Evolutionary conservation across 2,113 vertebrate species (phyloP).

Genomic region (Ameiurus melas): DNA sequence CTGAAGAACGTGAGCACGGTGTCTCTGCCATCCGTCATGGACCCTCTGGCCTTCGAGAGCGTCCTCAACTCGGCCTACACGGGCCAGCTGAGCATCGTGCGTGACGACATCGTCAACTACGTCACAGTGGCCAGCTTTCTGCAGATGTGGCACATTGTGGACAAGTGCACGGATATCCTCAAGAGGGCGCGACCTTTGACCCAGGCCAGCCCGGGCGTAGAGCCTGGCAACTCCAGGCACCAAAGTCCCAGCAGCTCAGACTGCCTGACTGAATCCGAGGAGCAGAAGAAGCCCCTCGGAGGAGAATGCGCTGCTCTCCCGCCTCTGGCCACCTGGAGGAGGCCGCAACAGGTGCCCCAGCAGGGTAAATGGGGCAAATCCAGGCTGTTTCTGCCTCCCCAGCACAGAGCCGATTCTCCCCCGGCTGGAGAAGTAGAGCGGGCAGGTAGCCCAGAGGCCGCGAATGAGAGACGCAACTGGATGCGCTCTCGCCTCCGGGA

Average conservation of each 20-base stretch:
- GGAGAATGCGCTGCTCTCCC: conserved; percentile 30
- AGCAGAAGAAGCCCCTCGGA: conserved; percentile 29
- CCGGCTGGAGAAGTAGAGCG: conserved; percentile 18
- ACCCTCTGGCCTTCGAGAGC: conserved; percentile 86
- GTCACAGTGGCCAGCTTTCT: conserved; percentile 91
- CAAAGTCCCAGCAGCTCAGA: conserved; percentile 90
- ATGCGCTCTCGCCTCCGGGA: conserved; percentile 60
- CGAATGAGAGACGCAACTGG: conserved; percentile 36
- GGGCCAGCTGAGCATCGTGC: conserved; percentile 82
- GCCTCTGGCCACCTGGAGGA: conserved; percentile 42
- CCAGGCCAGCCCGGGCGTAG: conserved; percentile 28
- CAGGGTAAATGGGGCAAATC: conserved; percentile 45
- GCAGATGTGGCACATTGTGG: conserved; percentile 97
- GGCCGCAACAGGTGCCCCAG: conserved; percentile 37
- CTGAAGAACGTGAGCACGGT: conserved; percentile 89
- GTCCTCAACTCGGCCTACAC: conserved; percentile 89
- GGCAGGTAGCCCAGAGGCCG: conserved; percentile 19
- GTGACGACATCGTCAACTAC: conserved; percentile 90
- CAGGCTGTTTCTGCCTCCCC: conserved; percentile 24
- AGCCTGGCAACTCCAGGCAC: conserved; percentile 70
- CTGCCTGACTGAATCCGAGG: conserved; percentile 56
- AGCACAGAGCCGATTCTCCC: conserved; percentile 29
- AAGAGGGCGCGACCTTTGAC: conserved; percentile 49
- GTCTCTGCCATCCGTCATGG: conserved; percentile 85
- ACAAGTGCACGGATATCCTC: conserved; percentile 92